Evolutionary conservation across 2,888 invertebrate species (phyloP), one percentile per base, ranked within the genome.

Genomic region (Iselma pallidipennis): DNA sequence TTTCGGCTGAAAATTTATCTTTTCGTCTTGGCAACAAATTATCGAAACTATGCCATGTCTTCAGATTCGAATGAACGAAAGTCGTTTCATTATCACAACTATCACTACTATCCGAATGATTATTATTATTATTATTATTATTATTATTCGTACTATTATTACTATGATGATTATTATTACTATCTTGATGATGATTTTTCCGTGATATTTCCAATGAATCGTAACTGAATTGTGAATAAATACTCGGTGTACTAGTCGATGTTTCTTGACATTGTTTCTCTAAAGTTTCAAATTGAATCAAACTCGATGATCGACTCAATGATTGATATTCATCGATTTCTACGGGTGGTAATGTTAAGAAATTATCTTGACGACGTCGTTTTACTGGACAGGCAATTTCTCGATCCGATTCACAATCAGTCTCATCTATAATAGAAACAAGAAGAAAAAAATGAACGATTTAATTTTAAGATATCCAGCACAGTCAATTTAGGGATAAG

Each of bases 231-330:
- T 83, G 82, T 21, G 84, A 84, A 42, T 83, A 78, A 1, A 85
- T 82, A 63, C 85, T 85, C 4, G 82, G 82, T 10, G 81, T 81
- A 67, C 80, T 80, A 57, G 77, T 78, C 68, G 81, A 82, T 12
- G 80, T 78, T 51, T 81, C 82, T 73, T 87, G 87, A 74, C 89
- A 84, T 71, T 89, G 89, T 49, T 88, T 86, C 78, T 94, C 94
- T 63, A 94, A 83, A 4, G 91, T 91, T 82, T 94, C 94, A 81
- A 94, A 94, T 81, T 93, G 93, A 65, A 94, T 85, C 66, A 94
- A 84, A 71, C 92, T 92, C 68, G 91, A 91, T 64, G 92, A 91
- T 68, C 93, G 87, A 72, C 91, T 91, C 12, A 91, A 84, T 51
- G 90, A 90, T 57, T 86, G 84, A 69, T 82, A 83, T 26, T 83